Evolutionary conservation across 2,888 invertebrate genomes (phyloP).

Genomic region (Trypoxylon attenuatum): DNA sequence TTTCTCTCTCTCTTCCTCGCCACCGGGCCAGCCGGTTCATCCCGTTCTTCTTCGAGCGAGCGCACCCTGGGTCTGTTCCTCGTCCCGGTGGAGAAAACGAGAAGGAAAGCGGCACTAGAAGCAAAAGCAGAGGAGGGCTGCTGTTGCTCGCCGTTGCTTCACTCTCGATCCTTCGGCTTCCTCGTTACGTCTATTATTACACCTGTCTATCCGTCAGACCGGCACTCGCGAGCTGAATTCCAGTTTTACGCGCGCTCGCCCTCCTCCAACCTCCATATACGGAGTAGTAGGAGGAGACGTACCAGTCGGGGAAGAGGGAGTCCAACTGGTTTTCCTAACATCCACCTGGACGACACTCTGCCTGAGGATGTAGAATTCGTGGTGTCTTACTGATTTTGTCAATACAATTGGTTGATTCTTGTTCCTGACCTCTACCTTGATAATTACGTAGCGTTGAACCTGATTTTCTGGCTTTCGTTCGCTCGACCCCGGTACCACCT

Average conservation of each 20-base stretch:
- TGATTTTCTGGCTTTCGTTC: conserved; percentile 40
- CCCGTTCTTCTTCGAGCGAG: conserved; percentile 11
- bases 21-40: conserved; percentile 35
- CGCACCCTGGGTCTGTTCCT: conserved; percentile 11
- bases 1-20: conserved; percentile 20
- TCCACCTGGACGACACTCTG: conserved; percentile 46
- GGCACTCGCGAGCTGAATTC: conserved; percentile 58
- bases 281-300: conserved; percentile 54
- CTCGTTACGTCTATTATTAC: conserved; percentile 70
- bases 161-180: conserved; percentile 57
- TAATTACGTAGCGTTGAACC: conserved; percentile 53
- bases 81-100: conserved; percentile 2
- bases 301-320: conserved; percentile 49
- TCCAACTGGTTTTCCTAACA: conserved; percentile 53
- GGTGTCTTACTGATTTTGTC: conserved; percentile 55
- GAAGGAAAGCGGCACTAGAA: conserved; percentile 8
- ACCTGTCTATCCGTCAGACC: conserved; percentile 63
- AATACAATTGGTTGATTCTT: conserved; percentile 46
- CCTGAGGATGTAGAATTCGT: conserved; percentile 52
- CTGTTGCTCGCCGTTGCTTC: conserved; percentile 12
- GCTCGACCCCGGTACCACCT: conserved; percentile 13
- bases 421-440: conserved; percentile 30
- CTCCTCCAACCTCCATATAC: conserved; percentile 36
- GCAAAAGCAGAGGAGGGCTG: background rate
- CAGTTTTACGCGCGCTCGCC: conserved; percentile 62